These are phyloP conservation scores for Trilocha varians DNA, from an alignment of 2,888 invertebrate genomes.

Conservation along the genomic window DNA sequence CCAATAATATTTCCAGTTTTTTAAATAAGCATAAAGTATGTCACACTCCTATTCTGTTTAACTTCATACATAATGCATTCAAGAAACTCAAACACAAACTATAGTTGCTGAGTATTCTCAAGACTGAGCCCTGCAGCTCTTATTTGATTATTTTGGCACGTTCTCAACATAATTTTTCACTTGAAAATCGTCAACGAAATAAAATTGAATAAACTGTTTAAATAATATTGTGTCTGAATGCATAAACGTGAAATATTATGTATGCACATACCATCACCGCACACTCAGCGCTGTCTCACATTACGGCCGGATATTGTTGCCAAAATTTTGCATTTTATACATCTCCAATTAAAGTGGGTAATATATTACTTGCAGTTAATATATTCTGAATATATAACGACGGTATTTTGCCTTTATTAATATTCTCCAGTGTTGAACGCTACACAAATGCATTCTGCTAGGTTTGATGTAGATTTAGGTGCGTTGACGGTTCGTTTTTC, in stretches of 20 bases:
- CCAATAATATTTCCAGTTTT: too few relatives aligned
- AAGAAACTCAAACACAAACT: background rate
- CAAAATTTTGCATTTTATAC: constrained; percentile 36
- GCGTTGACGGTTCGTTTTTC: too few relatives aligned
- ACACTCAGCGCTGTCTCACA: constrained; percentile 30
- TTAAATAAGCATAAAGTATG: too few relatives aligned
- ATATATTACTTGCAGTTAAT: constrained; percentile 4
- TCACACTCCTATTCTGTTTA: too few relatives aligned
- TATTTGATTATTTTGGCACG: background rate
- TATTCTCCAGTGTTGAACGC: too few relatives aligned
- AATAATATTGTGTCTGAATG: constrained; percentile 1
- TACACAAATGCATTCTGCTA: too few relatives aligned
- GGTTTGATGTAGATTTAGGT: too few relatives aligned
- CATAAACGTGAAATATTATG: constrained; percentile 6
- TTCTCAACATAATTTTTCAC: background rate
- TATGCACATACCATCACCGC: constrained; percentile 31
- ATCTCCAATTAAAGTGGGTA: constrained; percentile 21
- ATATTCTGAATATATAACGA: background rate
- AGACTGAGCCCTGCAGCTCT: background rate
- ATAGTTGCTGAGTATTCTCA: background rate
- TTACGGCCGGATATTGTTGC: constrained; percentile 32
- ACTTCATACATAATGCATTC: background rate
- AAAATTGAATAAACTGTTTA: background rate
- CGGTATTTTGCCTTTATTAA: background rate
- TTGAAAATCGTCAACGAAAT: background rate